These are phyloP conservation scores for Passer domesticus DNA, from an alignment of 2,113 vertebrate species.

Conservation along the genomic window DNA sequence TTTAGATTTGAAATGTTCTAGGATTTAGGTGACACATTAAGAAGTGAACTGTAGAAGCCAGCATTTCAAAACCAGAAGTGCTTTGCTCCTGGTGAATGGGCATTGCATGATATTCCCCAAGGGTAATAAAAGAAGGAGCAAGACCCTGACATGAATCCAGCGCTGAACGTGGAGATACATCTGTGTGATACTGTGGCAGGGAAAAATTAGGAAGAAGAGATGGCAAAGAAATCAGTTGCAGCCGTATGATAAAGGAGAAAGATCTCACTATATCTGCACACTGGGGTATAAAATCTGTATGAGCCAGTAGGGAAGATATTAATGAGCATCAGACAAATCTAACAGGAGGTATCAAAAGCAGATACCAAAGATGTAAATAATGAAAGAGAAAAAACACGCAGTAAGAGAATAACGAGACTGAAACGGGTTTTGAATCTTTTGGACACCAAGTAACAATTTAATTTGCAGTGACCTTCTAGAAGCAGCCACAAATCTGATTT, in stretches of 20 bases:
- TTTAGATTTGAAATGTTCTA: background rate
- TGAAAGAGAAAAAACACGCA: background rate
- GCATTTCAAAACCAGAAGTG: background rate
- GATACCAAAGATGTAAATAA: conserved; percentile 6
- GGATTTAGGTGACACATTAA: background rate
- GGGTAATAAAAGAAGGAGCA: background rate
- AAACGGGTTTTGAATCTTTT: background rate
- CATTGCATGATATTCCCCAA: background rate
- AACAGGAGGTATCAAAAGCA: conserved; percentile 23
- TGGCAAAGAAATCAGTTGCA: background rate
- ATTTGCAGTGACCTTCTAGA: background rate
- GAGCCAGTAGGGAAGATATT: background rate
- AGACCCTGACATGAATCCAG: background rate
- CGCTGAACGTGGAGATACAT: background rate
- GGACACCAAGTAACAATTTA: background rate
- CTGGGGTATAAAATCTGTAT: background rate
- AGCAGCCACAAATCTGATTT: background rate
- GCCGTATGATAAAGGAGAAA: background rate
- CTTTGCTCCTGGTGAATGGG: background rate
- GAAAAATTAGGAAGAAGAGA: background rate
- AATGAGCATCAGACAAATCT: conserved; percentile 22
- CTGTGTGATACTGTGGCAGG: background rate
- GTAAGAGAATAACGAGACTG: background rate
- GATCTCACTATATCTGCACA: background rate
- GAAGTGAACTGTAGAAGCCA: background rate